A percentile compares a stretch with the other conserved stretches of the same genome.
phyloP scores from a whole-genome alignment of 2,888 invertebrate species.

The Microctonus hyperodae region DNA sequence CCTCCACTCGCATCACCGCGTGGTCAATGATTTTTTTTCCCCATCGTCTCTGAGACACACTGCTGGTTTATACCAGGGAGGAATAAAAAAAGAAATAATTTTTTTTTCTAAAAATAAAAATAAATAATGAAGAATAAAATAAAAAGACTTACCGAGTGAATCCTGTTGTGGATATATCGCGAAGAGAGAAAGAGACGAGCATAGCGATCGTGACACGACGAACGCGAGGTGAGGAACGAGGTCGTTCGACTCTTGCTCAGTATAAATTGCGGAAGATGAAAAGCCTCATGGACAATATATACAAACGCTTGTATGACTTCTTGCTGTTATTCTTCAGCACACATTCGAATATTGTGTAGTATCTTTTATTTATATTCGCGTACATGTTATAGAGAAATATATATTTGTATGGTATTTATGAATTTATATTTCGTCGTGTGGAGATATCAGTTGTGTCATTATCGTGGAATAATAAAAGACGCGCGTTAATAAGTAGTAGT shows the following conservation, averaged over 20 bases:
- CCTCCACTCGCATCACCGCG: slow-evolving; percentile 5
- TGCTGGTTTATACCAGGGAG: not conserved
- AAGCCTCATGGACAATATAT: slow-evolving; percentile 26
- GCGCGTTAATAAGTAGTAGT: not conserved
- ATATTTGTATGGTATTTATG: not conserved
- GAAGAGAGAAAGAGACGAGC: not conserved
- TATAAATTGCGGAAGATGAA: slow-evolving; percentile 32
- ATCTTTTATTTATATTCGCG: too few relatives aligned
- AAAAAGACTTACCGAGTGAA: slow-evolving; percentile 1
- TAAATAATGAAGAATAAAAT: not conserved
- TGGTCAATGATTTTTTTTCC: slow-evolving; percentile 21
- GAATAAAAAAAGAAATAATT: not conserved
- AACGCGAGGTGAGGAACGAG: slow-evolving; percentile 24
- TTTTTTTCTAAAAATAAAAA: too few relatives aligned
- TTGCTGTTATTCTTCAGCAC: not conserved
- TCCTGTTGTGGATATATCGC: slow-evolving; percentile 27
- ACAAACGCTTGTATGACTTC: not conserved
- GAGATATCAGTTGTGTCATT: not conserved
- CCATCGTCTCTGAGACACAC: not conserved
- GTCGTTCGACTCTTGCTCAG: slow-evolving; percentile 24
- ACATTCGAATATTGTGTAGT: too few relatives aligned
- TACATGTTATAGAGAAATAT: not conserved
- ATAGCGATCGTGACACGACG: slow-evolving; percentile 25
- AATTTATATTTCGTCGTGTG: not conserved
- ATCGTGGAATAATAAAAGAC: slow-evolving; percentile 1